phyloP scores from a whole-genome alignment of 2,888 invertebrate species.

The Heliconius charithonia region DNA sequence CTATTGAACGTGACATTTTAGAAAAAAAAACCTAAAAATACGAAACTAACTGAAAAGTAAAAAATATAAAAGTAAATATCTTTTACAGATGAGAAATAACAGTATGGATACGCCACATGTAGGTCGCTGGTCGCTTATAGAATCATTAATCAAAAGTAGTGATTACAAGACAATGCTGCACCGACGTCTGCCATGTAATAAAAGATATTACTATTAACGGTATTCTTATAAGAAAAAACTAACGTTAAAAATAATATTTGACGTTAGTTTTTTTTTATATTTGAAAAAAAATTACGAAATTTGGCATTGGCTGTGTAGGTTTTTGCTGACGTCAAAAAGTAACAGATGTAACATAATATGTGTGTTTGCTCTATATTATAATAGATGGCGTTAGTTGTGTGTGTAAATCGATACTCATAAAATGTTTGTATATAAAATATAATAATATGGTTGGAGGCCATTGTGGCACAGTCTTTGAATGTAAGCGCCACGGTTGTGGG shows the following conservation, averaged over 20 bases:
- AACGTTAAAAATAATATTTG: slow-evolving; percentile 4
- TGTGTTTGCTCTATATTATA: background rate
- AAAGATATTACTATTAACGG: slow-evolving; percentile 27
- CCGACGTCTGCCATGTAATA: slow-evolving; percentile 16
- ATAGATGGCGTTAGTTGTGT: slow-evolving; percentile 32
- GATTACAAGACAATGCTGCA: slow-evolving; percentile 51
- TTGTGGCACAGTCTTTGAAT: background rate
- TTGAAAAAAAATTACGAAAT: background rate
- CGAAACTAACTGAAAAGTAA: no score
- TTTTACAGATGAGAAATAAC: slow-evolving; percentile 1
- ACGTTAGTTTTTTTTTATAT: no score
- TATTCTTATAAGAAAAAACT: slow-evolving; percentile 21
- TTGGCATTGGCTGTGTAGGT: background rate
- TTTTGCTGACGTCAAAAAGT: slow-evolving; percentile 4
- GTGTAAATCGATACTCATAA: background rate
- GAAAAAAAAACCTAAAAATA: no score
- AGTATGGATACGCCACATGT: slow-evolving; percentile 20
- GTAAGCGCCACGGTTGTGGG: background rate
- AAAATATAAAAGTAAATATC: background rate
- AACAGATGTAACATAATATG: background rate
- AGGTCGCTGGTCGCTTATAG: slow-evolving; percentile 17
- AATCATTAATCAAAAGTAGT: slow-evolving; percentile 37
- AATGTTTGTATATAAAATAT: no score
- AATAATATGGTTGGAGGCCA: background rate
- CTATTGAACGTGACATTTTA: no score